Conservation (phyloP, 2,113 vertebrate species). For the Burhinus bistriatus region DNA sequence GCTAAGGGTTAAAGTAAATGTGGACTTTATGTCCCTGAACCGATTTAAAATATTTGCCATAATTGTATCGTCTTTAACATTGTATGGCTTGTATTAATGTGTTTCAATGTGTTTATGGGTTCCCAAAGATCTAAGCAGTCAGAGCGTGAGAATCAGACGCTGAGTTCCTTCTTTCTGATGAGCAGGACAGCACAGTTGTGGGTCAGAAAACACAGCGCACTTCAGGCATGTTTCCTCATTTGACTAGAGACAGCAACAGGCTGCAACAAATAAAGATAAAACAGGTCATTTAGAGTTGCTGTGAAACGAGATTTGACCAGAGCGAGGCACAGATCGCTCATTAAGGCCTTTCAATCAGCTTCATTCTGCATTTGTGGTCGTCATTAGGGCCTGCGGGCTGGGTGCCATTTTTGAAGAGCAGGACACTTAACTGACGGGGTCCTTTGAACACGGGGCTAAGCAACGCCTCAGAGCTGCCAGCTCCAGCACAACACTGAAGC, state of each 20-base stretch:
- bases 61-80: not conserved
- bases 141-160: not conserved
- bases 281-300: not conserved
- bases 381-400: not conserved
- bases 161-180: not conserved
- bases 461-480: not conserved
- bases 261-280: not conserved
- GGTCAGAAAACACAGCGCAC: not conserved
- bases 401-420: not conserved
- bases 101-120: not conserved
- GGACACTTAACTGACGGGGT: not conserved
- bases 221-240: not conserved
- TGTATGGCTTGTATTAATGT: not conserved
- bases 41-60: not conserved
- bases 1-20: not conserved
- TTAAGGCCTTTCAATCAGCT: not conserved
- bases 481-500: not conserved
- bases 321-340: not conserved
- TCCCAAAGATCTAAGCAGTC: not conserved
- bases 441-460: fast-evolving
- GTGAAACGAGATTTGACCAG: not conserved
- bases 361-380: not conserved
- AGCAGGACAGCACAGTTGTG: fast-evolving
- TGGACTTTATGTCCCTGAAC: not conserved
- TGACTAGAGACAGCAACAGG: not conserved